These are phyloP conservation scores for Karalla daura DNA, from an alignment of 2,797 vertebrate genomes.

Conservation along the genomic window DNA sequence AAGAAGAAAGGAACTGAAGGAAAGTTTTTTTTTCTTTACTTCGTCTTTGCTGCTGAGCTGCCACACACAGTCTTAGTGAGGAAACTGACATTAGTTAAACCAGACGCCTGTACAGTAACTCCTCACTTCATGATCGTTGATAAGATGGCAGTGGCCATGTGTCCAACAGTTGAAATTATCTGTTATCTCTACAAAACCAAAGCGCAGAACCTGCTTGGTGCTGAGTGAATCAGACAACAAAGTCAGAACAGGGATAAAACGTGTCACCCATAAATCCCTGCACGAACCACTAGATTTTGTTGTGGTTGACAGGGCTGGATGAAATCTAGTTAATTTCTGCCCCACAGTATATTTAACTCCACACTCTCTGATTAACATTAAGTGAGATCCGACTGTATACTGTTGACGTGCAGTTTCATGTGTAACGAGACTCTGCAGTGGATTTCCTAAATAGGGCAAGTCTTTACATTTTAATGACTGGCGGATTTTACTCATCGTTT, in stretches of 20 bases:
- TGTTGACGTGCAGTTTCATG: constrained; percentile 6
- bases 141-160: constrained; percentile 28
- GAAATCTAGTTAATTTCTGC: not conserved
- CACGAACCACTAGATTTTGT: not conserved
- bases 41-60: constrained; percentile 58
- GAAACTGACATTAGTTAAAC: constrained; percentile 33
- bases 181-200: constrained; percentile 28
- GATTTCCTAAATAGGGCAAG: too few relatives aligned
- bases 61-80: constrained; percentile 47
- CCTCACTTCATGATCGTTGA: constrained; percentile 31
- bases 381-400: constrained; percentile 7
- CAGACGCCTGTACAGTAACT: constrained; percentile 30
- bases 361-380: constrained; percentile 12
- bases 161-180: constrained; percentile 12
- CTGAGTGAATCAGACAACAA: not conserved
- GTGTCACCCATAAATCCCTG: not conserved
- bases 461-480: constrained; percentile 1
- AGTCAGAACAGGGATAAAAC: not conserved
- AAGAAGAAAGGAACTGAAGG: constrained; percentile 75
- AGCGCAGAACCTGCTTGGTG: constrained; percentile 4
- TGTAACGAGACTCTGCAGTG: not conserved
- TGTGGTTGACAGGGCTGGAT: not conserved
- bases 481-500: constrained; percentile 4
- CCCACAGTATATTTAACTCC: constrained; percentile 2
- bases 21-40: constrained; percentile 60